These are phyloP conservation scores for Eulemur mongoz DNA, from an alignment of 2,797 vertebrate species.

Conservation along the genomic window DNA sequence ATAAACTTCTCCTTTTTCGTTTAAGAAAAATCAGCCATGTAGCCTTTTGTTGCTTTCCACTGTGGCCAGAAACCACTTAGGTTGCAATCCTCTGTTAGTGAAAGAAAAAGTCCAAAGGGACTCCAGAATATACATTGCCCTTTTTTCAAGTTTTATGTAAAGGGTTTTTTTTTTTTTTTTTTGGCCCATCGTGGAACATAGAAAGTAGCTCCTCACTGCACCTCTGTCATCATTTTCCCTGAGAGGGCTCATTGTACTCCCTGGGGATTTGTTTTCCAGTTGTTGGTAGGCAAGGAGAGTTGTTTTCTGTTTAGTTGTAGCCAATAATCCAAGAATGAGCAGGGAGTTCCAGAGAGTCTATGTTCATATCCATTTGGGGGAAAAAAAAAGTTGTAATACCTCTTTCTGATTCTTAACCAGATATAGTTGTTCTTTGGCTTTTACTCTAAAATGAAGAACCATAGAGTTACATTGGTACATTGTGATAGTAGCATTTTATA, in stretches of 20 bases:
- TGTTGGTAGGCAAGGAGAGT: conserved; percentile 64
- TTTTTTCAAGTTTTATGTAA: conserved; percentile 73
- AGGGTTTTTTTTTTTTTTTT: conserved; percentile 22
- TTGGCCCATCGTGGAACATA: conserved; percentile 61
- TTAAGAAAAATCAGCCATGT: conserved; percentile 82
- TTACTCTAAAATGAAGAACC: neutral
- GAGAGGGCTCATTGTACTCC: conserved; percentile 65
- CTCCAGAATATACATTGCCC: conserved; percentile 75
- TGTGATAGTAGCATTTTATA: conserved; percentile 33
- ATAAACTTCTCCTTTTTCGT: conserved; percentile 72
- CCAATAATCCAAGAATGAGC: neutral
- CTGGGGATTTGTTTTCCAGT: conserved; percentile 77
- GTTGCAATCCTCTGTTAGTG: conserved; percentile 37
- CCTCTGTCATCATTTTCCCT: conserved; percentile 81
- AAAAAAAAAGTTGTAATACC: neutral
- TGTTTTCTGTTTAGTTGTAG: conserved; percentile 71
- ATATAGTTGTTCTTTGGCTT: neutral
- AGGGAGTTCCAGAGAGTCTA: neutral
- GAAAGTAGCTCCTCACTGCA: conserved; percentile 80
- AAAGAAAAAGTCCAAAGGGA: conserved; percentile 69
- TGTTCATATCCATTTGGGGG: neutral
- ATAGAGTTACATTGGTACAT: neutral
- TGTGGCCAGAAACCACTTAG: conserved; percentile 78
- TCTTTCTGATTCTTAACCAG: neutral
- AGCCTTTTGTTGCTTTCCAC: conserved; percentile 77